Percentiles rank a stretch among this genome's conserved stretches.
These are phyloP conservation scores for Lumbricus terrestris DNA, from an alignment of 2,888 invertebrate genomes.

Conservation along the genomic window DNA sequence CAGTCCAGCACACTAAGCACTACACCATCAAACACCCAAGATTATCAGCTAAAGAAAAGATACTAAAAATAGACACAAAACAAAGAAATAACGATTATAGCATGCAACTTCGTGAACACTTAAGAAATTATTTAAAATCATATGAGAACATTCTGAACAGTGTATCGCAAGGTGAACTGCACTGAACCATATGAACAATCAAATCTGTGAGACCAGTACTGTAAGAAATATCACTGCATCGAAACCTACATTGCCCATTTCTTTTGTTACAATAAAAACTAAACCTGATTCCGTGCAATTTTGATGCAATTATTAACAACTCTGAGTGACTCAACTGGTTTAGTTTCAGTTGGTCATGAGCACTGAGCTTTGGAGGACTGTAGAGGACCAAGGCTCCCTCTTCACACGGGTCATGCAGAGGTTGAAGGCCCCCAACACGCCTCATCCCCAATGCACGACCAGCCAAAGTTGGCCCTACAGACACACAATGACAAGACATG, in stretches of 20 bases:
- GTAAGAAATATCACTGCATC: not conserved
- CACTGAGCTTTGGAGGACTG: slow-evolving; percentile 77
- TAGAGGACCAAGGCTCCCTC: slow-evolving; percentile 88
- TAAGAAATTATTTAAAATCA: too few relatives aligned
- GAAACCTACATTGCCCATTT: not conserved
- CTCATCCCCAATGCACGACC: slow-evolving; percentile 78
- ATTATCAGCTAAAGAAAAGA: too few relatives aligned
- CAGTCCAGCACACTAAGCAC: too few relatives aligned
- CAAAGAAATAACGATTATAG: too few relatives aligned
- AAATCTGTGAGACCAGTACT: too few relatives aligned
- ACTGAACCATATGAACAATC: too few relatives aligned
- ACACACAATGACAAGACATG: not conserved
- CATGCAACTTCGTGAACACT: too few relatives aligned
- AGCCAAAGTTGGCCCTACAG: slow-evolving; percentile 67
- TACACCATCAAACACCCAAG: too few relatives aligned
- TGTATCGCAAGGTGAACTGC: too few relatives aligned
- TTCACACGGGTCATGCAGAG: slow-evolving; percentile 87
- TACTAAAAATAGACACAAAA: too few relatives aligned
- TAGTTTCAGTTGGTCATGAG: slow-evolving; percentile 82
- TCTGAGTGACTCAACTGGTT: slow-evolving; percentile 62
- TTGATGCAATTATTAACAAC: not conserved
- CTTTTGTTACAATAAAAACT: not conserved
- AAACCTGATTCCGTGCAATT: not conserved
- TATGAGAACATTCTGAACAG: too few relatives aligned
- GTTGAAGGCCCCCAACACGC: slow-evolving; percentile 66